Conservation (phyloP, 2,113 vertebrate genomes). For the Petaurus breviceps region DNA sequence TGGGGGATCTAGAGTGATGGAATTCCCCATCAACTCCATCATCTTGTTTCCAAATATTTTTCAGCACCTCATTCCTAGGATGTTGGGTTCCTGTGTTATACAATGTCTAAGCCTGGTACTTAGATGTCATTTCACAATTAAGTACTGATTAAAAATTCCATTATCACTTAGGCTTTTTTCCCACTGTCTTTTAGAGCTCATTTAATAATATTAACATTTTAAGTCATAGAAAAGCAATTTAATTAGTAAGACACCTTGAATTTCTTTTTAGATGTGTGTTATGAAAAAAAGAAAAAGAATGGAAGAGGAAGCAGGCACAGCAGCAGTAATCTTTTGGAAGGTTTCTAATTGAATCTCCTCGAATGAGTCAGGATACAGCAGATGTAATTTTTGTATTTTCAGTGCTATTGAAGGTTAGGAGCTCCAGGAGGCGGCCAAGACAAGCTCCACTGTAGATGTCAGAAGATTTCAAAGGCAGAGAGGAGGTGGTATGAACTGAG, state of each 20-base stretch:
- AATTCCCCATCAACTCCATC: neutral
- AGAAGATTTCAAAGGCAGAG: neutral
- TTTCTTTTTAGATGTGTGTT: neutral
- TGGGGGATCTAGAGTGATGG: neutral
- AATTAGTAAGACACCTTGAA: slow-evolving; percentile 20
- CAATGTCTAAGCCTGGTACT: neutral
- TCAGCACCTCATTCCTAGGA: neutral
- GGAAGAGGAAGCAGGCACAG: neutral
- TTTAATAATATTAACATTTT: slow-evolving; percentile 44
- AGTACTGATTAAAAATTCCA: slow-evolving; percentile 33
- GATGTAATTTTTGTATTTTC: neutral
- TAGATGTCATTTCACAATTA: slow-evolving; percentile 33
- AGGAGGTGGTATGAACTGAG: neutral
- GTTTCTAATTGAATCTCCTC: neutral
- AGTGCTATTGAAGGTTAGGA: neutral
- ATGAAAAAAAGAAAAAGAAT: neutral
- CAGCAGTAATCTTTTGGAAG: neutral
- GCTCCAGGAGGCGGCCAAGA: neutral
- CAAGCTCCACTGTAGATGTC: neutral
- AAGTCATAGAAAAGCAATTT: slow-evolving; percentile 41
- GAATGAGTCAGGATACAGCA: neutral
- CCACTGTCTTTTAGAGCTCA: slow-evolving; percentile 29
- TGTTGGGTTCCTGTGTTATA: neutral
- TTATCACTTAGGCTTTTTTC: slow-evolving; percentile 16
- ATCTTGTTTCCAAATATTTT: slow-evolving; percentile 15